Conservation (phyloP, 2,888 invertebrate species). For the Cheiracanthium punctorium region DNA sequence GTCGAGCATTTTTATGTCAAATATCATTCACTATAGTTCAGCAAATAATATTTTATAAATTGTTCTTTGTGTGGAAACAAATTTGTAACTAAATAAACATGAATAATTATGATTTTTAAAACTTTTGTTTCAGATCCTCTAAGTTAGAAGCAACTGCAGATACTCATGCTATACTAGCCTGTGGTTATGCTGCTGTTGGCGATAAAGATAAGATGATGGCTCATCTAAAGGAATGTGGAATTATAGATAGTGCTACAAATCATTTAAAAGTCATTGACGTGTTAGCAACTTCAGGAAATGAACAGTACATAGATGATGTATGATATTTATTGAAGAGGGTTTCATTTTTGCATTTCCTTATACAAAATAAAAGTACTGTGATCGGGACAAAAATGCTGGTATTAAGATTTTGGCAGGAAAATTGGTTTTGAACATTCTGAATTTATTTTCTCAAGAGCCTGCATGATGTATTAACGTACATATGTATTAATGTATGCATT, state of each 20-base stretch:
- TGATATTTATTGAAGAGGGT: not conserved
- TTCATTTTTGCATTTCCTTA: too few species aligned
- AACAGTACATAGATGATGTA: not conserved
- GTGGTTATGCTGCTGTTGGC: constrained; percentile 19
- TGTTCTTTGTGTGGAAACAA: too few species aligned
- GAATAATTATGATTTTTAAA: too few species aligned
- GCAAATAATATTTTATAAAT: too few species aligned
- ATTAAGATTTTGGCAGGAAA: not conserved
- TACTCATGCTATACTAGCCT: constrained; percentile 15
- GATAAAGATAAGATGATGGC: not conserved
- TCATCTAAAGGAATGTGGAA: not conserved
- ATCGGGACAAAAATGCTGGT: not conserved
- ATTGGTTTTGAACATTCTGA: too few species aligned
- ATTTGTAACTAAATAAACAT: too few species aligned
- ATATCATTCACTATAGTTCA: too few species aligned
- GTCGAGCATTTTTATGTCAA: too few species aligned
- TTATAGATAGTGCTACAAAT: not conserved
- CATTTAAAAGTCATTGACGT: not conserved
- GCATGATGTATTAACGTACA: too few species aligned
- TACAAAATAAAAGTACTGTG: not conserved
- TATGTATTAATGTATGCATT: too few species aligned
- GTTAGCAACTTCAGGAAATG: not conserved
- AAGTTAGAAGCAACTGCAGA: not conserved
- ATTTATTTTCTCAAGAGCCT: too few species aligned
- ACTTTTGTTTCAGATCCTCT: not conserved